Conservation (phyloP, 1,140 invertebrate species). For the Mycetomoellerius zeteki region DNA sequence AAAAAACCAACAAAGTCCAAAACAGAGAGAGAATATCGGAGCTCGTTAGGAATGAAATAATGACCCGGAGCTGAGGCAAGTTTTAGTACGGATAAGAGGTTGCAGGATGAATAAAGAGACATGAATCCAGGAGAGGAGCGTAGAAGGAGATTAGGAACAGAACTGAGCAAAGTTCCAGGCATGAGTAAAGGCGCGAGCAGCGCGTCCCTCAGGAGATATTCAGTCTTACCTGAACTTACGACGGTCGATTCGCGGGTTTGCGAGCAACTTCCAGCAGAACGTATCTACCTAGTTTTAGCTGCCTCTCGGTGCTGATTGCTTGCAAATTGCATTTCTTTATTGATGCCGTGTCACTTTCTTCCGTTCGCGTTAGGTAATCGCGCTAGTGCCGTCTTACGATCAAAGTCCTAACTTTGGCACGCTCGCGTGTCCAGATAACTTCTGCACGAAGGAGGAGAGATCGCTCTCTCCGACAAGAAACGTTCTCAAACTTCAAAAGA, state of each 20-base stretch:
- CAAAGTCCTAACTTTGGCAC: slow-evolving; percentile 61
- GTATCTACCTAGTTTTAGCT: slow-evolving; percentile 78
- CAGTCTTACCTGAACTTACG: slow-evolving; percentile 76
- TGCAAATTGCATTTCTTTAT: slow-evolving; percentile 83
- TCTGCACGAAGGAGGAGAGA: background rate
- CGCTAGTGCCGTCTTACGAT: slow-evolving; percentile 63
- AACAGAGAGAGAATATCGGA: slow-evolving; percentile 2
- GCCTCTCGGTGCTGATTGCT: slow-evolving; percentile 81
- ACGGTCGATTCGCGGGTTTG: slow-evolving; percentile 80
- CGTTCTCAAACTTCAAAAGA: slow-evolving; percentile 1
- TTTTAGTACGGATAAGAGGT: slow-evolving; percentile 43
- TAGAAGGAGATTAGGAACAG: slow-evolving; percentile 38
- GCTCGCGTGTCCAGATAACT: slow-evolving; percentile 50
- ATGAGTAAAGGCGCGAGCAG: slow-evolving; percentile 65
- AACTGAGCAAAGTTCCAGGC: slow-evolving; percentile 50
- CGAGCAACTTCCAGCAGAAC: slow-evolving; percentile 76
- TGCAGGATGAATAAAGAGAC: slow-evolving; percentile 41
- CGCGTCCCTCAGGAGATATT: slow-evolving; percentile 79
- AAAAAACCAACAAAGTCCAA: background rate
- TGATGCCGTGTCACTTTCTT: slow-evolving; percentile 57
- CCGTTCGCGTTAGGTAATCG: slow-evolving; percentile 54
- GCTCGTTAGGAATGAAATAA: slow-evolving; percentile 55
- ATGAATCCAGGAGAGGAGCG: slow-evolving; percentile 25
- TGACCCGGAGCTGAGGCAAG: slow-evolving; percentile 32
- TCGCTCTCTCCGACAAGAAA: background rate